Percentiles rank a stretch among this genome's conserved stretches.
phyloP scores from a whole-genome alignment of 2,797 vertebrate genomes.

The Pygocentrus nattereri region DNA sequence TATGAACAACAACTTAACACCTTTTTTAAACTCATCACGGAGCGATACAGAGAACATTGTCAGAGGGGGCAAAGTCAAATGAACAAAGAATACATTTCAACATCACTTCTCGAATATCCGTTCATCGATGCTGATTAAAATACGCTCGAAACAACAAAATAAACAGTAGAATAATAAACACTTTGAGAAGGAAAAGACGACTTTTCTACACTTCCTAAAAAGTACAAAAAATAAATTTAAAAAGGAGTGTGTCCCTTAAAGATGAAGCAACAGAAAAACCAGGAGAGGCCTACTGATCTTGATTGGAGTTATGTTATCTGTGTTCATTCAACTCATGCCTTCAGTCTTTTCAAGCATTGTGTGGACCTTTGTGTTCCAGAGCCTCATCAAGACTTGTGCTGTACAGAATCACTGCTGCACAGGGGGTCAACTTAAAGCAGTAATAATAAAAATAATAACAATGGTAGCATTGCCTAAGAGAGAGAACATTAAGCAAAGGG shows the following conservation, averaged over 20 bases:
- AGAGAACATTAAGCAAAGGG: conserved; percentile 50
- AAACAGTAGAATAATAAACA: conserved; percentile 56
- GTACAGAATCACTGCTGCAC: conserved; percentile 77
- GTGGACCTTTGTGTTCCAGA: conserved; percentile 72
- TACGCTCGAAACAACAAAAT: conserved; percentile 58
- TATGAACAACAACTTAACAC: conserved; percentile 86
- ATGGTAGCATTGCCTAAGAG: conserved; percentile 42
- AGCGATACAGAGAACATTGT: conserved; percentile 81
- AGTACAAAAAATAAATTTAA: conserved; percentile 72
- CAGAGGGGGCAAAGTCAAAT: conserved; percentile 44
- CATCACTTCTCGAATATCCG: conserved; percentile 56
- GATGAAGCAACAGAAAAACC: conserved; percentile 76
- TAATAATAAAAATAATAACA: conserved; percentile 51
- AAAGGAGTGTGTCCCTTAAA: conserved; percentile 73
- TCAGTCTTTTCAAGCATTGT: conserved; percentile 60
- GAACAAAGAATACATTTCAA: conserved; percentile 53
- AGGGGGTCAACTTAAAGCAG: conserved; percentile 64
- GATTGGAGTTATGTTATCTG: conserved; percentile 64
- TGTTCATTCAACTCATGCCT: conserved; percentile 70
- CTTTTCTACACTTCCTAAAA: conserved; percentile 77
- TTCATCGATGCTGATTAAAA: conserved; percentile 56
- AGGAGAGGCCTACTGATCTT: conserved; percentile 73
- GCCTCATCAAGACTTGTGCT: conserved; percentile 75
- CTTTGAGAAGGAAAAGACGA: conserved; percentile 63
- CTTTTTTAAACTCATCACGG: conserved; percentile 82